Evolutionary conservation across 1,140 invertebrate species (phyloP), one percentile per base, ranked within the genome.

Genomic region (Diorhabda carinulata): DNA sequence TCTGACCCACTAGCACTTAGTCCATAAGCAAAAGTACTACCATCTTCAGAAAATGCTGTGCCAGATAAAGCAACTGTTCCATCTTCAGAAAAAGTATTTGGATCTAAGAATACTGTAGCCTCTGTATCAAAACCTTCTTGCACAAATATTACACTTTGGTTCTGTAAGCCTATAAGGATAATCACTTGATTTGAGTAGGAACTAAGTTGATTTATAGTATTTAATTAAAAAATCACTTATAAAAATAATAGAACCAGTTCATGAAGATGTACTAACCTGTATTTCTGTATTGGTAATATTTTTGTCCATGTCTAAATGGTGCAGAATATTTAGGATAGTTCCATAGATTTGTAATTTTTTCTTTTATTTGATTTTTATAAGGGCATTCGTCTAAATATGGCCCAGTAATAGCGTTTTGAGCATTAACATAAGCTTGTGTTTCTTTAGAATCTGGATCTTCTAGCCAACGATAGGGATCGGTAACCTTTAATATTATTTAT

Each of bases 301-400:
- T 88, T 68, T 90, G 83, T 8, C 97, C 96, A 78, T 91, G 86
- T 78, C 87, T 89, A 72, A 86, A 88, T 0, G 96, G 96, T 76
- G 92, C 93, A 0, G 93, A 91, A 82, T 93, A 98, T 82, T 98
- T 98, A 44, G 95, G 94, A 84, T 94, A 99, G 82, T 99, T 92
- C 95, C 95, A 98, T 3, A 98, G 83, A 74, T 96, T 89, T 0
- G 91, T 98, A 3, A 99, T 84, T 68, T 90, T 86, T 60, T 87
- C 82, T 75, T 91, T 88, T 57, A 98, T 89, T 73, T 89, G 87
- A 7, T 89, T 81, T 74, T 92, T 90, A 59, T 87, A 84, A 4
- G 87, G 83, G 78, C 92, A 98, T 10, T 85, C 83, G 71, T 94
- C 86, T 3, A 99, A 84, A 82, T 91, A 99, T 2, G 95, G 94